Percentiles rank a stretch among this genome's conserved stretches.
phyloP scores from a whole-genome alignment of 2,888 invertebrate genomes.

The Drosophila colorata region DNA sequence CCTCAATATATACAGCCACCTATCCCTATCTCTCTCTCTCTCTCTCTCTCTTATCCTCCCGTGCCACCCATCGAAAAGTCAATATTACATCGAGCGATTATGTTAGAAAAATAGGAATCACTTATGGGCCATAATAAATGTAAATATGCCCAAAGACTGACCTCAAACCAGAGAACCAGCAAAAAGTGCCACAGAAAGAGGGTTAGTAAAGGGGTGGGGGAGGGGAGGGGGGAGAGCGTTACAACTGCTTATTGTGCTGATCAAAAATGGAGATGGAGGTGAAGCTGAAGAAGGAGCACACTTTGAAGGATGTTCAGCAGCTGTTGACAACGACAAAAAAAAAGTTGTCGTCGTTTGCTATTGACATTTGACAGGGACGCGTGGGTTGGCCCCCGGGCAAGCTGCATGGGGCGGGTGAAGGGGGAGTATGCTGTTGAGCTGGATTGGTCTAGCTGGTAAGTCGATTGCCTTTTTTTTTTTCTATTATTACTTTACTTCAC shows the following conservation, averaged over 20 bases:
- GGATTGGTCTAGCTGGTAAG: conserved; percentile 25
- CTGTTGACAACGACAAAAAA: conserved; percentile 54
- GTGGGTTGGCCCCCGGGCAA: conserved; percentile 46
- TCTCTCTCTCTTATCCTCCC: neutral
- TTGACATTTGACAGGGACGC: conserved; percentile 81
- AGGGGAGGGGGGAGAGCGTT: conserved; percentile 1
- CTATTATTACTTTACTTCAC: conserved; percentile 47
- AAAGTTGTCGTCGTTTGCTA: conserved; percentile 60
- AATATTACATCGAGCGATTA: conserved; percentile 55
- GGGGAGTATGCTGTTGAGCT: neutral
- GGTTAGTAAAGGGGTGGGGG: too few relatives aligned
- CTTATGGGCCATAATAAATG: conserved; percentile 50
- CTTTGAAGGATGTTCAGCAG: conserved; percentile 47
- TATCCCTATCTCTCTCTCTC: neutral
- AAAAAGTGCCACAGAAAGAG: neutral
- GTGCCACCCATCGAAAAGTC: conserved; percentile 12
- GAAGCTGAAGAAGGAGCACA: conserved; percentile 1
- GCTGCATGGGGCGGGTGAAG: neutral
- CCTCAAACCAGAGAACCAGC: conserved; percentile 17
- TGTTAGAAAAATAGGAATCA: conserved; percentile 32
- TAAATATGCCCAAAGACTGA: conserved; percentile 58
- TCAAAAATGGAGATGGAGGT: conserved; percentile 19
- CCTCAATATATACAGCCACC: conserved; percentile 22
- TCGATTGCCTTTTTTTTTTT: conserved; percentile 29
- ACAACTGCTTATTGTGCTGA: conserved; percentile 54